Evolutionary conservation across 2,888 invertebrate species (phyloP).

Genomic region (Odontocolon sp.): DNA sequence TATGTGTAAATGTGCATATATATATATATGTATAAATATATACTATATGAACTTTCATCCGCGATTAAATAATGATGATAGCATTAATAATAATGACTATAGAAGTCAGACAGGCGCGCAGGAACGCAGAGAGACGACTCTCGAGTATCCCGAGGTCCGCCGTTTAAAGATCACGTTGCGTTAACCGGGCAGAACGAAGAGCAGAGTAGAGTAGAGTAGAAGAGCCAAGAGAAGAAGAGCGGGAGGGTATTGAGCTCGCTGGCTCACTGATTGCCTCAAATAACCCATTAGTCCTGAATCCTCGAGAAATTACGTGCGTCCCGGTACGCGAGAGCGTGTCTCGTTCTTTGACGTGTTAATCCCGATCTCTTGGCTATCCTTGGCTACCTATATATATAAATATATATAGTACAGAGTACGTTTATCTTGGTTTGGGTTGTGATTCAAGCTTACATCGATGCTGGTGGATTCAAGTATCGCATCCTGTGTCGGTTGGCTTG

Average conservation of each 20-base stretch:
- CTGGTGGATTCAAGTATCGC: neutral
- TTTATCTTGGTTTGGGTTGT: neutral
- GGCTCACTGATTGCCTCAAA: slow-evolving; percentile 75
- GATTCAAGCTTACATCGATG: slow-evolving; percentile 9
- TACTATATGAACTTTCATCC: slow-evolving; percentile 31
- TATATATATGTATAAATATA: neutral
- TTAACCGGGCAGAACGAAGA: slow-evolving; percentile 40
- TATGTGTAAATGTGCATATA: neutral
- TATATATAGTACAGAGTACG: neutral
- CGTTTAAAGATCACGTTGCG: slow-evolving; percentile 56
- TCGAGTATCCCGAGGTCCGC: slow-evolving; percentile 11
- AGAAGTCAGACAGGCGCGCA: slow-evolving; percentile 26
- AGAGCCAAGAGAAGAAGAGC: slow-evolving; percentile 49
- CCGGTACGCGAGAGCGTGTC: slow-evolving; percentile 55
- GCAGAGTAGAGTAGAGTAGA: slow-evolving; percentile 40
- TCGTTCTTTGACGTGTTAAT: slow-evolving; percentile 77
- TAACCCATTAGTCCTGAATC: slow-evolving; percentile 78
- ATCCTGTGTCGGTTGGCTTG: neutral
- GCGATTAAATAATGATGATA: slow-evolving; percentile 57
- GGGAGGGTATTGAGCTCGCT: slow-evolving; percentile 63
- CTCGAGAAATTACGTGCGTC: slow-evolving; percentile 70
- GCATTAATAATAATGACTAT: slow-evolving; percentile 58
- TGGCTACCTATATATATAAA: neutral
- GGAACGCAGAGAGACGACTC: slow-evolving; percentile 32
- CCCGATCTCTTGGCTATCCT: slow-evolving; percentile 59